phyloP scores from a whole-genome alignment of 2,888 invertebrate species.

The Eupeodes latifasciatus region DNA sequence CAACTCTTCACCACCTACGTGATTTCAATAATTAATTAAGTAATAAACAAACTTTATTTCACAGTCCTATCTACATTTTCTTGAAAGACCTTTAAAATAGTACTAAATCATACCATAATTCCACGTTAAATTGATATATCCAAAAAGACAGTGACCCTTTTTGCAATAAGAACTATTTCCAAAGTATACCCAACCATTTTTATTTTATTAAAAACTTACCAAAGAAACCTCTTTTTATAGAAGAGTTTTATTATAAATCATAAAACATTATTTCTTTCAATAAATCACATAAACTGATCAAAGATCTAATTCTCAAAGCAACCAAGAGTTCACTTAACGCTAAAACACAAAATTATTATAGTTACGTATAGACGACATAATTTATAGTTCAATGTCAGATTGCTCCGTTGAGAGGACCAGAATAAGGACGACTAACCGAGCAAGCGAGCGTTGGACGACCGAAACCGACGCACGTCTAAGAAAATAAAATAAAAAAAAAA shows the following conservation, averaged over 20 bases:
- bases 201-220: background rate
- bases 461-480: background rate
- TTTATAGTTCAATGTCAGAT: conserved; percentile 60
- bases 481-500: background rate
- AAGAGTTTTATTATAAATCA: background rate
- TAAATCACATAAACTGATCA: conserved; percentile 50
- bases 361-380: conserved; percentile 54
- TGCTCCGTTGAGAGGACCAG: background rate
- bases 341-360: conserved; percentile 45
- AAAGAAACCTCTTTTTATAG: background rate
- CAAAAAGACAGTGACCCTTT: no score
- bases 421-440: no score
- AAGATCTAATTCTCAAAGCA: conserved; percentile 47
- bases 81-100: no score
- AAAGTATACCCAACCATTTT: no score
- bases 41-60: no score
- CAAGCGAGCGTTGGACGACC: conserved; percentile 12
- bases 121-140: no score
- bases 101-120: no score
- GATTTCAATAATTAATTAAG: no score
- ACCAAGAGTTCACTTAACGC: background rate
- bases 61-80: no score
- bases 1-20: no score
- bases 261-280: conserved; percentile 27
- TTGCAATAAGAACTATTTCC: no score